Conservation (phyloP, 2,797 vertebrate species). For the Chrosomus eos region DNA sequence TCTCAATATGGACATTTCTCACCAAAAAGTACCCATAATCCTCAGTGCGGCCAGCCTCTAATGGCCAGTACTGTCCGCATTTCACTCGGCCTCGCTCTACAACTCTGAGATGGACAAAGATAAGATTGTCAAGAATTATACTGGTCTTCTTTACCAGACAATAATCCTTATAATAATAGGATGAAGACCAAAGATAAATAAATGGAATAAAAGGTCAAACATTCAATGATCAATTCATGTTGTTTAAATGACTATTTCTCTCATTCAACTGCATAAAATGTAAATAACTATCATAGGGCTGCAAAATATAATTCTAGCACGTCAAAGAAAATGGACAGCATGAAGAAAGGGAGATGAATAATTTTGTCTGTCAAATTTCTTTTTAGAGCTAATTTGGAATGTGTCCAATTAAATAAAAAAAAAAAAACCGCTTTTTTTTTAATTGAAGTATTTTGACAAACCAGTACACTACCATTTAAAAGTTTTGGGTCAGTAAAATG, state of each 20-base stretch:
- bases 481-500: too few relatives aligned
- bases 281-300: neutral
- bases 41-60: constrained; percentile 79
- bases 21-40: constrained; percentile 82
- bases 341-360: too few relatives aligned
- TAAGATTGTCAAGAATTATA: neutral
- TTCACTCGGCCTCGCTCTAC: constrained; percentile 86
- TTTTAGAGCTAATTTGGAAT: too few relatives aligned
- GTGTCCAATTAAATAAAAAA: too few relatives aligned
- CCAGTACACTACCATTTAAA: too few relatives aligned
- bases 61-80: constrained; percentile 88
- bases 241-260: neutral
- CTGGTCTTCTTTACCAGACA: neutral
- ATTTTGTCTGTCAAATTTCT: too few relatives aligned
- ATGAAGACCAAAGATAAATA: neutral
- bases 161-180: neutral
- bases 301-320: neutral
- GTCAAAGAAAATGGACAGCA: neutral
- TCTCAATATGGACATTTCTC: constrained; percentile 79
- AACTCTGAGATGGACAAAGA: constrained; percentile 70
- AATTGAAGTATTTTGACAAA: too few relatives aligned
- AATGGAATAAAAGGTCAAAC: neutral
- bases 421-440: too few relatives aligned
- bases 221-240: neutral
- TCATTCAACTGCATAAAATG: neutral